Evolutionary conservation across 1,140 invertebrate species (phyloP).

Genomic region (Zaprionus africanus): DNA sequence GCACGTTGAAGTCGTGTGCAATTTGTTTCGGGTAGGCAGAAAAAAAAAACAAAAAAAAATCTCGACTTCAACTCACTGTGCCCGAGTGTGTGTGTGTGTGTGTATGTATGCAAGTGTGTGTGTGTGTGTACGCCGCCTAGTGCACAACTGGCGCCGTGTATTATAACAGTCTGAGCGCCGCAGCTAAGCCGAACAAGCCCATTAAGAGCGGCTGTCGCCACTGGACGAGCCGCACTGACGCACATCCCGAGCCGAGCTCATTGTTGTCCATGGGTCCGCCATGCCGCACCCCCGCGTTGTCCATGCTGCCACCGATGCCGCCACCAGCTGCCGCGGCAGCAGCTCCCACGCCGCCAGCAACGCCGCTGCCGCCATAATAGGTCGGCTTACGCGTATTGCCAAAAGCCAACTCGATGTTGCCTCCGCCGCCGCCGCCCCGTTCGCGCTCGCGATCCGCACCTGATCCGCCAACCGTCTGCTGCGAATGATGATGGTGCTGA

Average conservation of each 20-base stretch:
- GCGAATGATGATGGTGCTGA: slow-evolving; percentile 67
- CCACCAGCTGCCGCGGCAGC: slow-evolving; percentile 29
- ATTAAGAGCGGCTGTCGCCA: slow-evolving; percentile 71
- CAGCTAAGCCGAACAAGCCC: slow-evolving; percentile 69
- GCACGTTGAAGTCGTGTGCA: slow-evolving; percentile 9
- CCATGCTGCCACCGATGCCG: slow-evolving; percentile 15
- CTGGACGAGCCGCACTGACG: slow-evolving; percentile 16
- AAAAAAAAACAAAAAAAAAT: slow-evolving; percentile 21
- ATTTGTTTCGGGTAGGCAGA: slow-evolving; percentile 31
- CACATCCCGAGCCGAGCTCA: slow-evolving; percentile 54
- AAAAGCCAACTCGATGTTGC: slow-evolving; percentile 36
- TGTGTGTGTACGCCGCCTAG: slow-evolving; percentile 24
- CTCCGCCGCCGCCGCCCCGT: slow-evolving; percentile 29
- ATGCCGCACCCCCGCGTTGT: slow-evolving; percentile 54
- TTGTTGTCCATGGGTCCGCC: slow-evolving; percentile 68
- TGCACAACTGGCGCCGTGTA: slow-evolving; percentile 52
- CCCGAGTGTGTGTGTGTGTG: slow-evolving; percentile 25
- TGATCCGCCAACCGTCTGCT: slow-evolving; percentile 45
- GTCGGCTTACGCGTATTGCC: slow-evolving; percentile 66
- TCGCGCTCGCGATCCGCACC: slow-evolving; percentile 17
- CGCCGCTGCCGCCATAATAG: slow-evolving; percentile 51
- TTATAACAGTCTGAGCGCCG: slow-evolving; percentile 69
- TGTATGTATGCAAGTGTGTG: slow-evolving; percentile 27
- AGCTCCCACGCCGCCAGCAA: slow-evolving; percentile 36
- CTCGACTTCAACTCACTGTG: slow-evolving; percentile 62